phyloP scores from a whole-genome alignment of 2,797 vertebrate species.

The Denticeps clupeoides region DNA sequence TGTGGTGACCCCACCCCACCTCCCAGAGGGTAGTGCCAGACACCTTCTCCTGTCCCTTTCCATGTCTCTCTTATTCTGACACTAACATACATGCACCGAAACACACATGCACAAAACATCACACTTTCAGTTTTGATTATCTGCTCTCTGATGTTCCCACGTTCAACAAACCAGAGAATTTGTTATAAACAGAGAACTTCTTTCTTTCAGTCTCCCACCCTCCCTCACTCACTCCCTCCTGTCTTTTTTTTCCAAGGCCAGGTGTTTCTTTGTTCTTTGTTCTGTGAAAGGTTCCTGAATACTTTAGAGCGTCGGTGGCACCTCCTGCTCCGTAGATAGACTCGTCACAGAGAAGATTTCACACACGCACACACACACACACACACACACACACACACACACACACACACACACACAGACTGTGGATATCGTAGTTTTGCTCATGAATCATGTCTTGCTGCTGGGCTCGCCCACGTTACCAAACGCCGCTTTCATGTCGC shows the following conservation, averaged over 20 bases:
- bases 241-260: neutral
- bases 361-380: neutral
- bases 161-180: too few relatives aligned
- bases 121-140: too few relatives aligned
- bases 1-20: too few relatives aligned
- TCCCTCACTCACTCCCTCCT: neutral
- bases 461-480: neutral
- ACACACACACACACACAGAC: neutral
- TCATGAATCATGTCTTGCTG: neutral
- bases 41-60: too few relatives aligned
- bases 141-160: neutral
- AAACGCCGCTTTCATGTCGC: too few relatives aligned
- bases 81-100: too few relatives aligned
- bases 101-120: neutral
- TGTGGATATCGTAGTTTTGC: too few relatives aligned
- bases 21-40: too few relatives aligned
- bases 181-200: too few relatives aligned
- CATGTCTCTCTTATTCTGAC: too few relatives aligned
- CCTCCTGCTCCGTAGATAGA: neutral
- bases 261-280: slow-evolving; percentile 1
- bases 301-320: neutral
- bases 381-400: neutral
- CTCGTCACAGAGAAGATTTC: neutral
- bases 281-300: neutral
- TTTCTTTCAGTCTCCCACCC: too few relatives aligned